A percentile compares a stretch with the other conserved stretches of the same genome.
These are phyloP conservation scores for Conopomorpha cramerella DNA, from an alignment of 1,140 invertebrate species.

Conservation along the genomic window DNA sequence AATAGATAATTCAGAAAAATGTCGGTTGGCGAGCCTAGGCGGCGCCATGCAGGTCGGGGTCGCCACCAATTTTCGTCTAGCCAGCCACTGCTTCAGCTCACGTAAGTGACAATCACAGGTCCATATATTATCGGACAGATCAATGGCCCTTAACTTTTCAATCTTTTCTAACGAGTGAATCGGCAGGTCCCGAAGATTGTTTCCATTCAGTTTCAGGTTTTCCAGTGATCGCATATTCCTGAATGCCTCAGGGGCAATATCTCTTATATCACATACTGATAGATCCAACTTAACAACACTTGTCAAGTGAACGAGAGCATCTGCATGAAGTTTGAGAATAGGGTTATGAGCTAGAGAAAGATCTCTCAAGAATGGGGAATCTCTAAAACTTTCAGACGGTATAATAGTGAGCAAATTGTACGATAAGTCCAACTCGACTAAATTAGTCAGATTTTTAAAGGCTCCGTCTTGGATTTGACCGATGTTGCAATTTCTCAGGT, in stretches of 20 bases:
- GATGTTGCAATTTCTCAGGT: slow-evolving; percentile 79
- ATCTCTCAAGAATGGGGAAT: slow-evolving; percentile 80
- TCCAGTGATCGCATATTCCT: slow-evolving; percentile 77
- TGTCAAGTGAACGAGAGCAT: slow-evolving; percentile 75
- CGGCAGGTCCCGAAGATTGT: slow-evolving; percentile 73
- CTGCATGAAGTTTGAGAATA: slow-evolving; percentile 74
- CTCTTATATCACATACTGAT: slow-evolving; percentile 78
- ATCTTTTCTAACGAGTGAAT: slow-evolving; percentile 74
- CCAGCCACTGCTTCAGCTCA: slow-evolving; percentile 83
- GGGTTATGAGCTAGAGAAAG: slow-evolving; percentile 80
- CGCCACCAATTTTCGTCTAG: slow-evolving; percentile 80
- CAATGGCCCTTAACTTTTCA: slow-evolving; percentile 77
- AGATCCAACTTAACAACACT: slow-evolving; percentile 84
- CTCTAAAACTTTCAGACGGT: slow-evolving; percentile 76
- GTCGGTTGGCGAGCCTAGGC: slow-evolving; percentile 66
- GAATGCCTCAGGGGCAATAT: slow-evolving; percentile 78
- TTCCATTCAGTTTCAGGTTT: slow-evolving; percentile 80
- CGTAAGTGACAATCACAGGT: slow-evolving; percentile 85
- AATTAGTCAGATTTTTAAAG: slow-evolving; percentile 82
- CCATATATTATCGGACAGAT: slow-evolving; percentile 91
- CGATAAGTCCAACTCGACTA: slow-evolving; percentile 86
- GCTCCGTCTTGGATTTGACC: slow-evolving; percentile 83
- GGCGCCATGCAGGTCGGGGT: slow-evolving; percentile 77
- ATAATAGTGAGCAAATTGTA: slow-evolving; percentile 79
- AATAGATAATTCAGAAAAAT: slow-evolving; percentile 74